phyloP scores from a whole-genome alignment of 2,113 vertebrate genomes.

The Psettodes erumei region DNA sequence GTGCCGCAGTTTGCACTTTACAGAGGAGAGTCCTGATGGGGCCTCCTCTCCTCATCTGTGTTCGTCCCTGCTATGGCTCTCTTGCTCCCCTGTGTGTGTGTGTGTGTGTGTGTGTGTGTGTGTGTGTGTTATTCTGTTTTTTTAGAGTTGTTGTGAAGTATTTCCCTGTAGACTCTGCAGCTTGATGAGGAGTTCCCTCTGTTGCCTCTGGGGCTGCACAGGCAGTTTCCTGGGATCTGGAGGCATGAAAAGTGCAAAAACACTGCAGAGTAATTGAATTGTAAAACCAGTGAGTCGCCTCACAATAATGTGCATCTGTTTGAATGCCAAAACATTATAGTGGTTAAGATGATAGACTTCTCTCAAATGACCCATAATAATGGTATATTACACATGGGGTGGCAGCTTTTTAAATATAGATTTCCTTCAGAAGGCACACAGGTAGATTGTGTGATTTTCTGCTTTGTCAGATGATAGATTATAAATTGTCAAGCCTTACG shows the following conservation, averaged over 20 bases:
- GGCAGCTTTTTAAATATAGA: slow-evolving; percentile 16
- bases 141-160: not conserved
- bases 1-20: slow-evolving; percentile 35
- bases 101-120: no score
- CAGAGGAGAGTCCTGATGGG: slow-evolving; percentile 26
- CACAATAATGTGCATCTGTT: slow-evolving; percentile 8
- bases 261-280: slow-evolving; percentile 60
- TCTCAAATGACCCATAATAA: slow-evolving; percentile 2
- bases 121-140: no score
- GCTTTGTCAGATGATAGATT: slow-evolving; percentile 10
- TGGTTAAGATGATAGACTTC: slow-evolving; percentile 4
- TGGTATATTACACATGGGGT: not conserved
- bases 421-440: not conserved
- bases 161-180: slow-evolving; percentile 54
- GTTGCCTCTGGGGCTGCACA: slow-evolving; percentile 41
- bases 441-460: not conserved
- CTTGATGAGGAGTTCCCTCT: slow-evolving; percentile 34
- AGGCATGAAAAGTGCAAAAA: slow-evolving; percentile 63
- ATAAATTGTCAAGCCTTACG: not conserved
- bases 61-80: slow-evolving; percentile 23
- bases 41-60: slow-evolving; percentile 3
- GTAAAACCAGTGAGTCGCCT: slow-evolving; percentile 38
- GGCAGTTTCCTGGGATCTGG: slow-evolving; percentile 35
- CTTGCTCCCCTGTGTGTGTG: slow-evolving; percentile 6
- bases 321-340: no score